Evolutionary conservation across 2,888 invertebrate species (phyloP), one percentile per base, ranked within the genome.

Genomic region (Bursaphelenchus okinawaensis): DNA sequence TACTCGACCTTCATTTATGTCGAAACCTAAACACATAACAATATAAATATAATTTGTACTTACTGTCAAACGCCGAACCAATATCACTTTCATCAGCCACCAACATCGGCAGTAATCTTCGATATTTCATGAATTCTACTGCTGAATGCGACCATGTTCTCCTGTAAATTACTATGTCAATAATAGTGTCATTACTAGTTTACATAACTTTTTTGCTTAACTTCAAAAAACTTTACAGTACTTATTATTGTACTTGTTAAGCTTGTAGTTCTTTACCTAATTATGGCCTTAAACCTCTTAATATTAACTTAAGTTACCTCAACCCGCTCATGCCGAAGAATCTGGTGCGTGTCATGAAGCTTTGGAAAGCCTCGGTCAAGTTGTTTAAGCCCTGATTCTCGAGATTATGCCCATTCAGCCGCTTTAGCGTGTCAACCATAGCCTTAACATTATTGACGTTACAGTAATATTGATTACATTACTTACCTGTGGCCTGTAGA

Each of bases 131-230:
- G 66, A 82, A 82, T 57, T 82, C 82, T 1, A 79, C 80, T 4
- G 82, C 82, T 0, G 81, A 81, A 59, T 83, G 81, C 0, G 81
- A 82, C 82, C 82, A 82, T 6, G 83, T 82, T 61, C 82, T 59
- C 31, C 82, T 80, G 60, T 52, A 77, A 57, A 50, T 52, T 16
- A 19, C 4, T 20, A 69, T 0, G 40, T 26, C 29, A 23, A 26
- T 52, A n/a, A 31, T 22, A n/a, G 8, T 22, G 23, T 63, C 12
- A 65, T 19, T 12, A 56, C 51, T 56, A 29, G 23, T 59, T 22
- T 16, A 59, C n/a, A n/a, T n/a, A n/a, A n/a, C n/a, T n/a, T n/a
- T n/a, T n/a, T n/a, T n/a, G n/a, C n/a, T n/a, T n/a, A n/a, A n/a
- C n/a, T n/a, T n/a, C n/a, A n/a, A n/a, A n/a, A n/a, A n/a, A n/a